Conservation (phyloP, 2,113 vertebrate species). For the Rhabdomys dilectus region DNA sequence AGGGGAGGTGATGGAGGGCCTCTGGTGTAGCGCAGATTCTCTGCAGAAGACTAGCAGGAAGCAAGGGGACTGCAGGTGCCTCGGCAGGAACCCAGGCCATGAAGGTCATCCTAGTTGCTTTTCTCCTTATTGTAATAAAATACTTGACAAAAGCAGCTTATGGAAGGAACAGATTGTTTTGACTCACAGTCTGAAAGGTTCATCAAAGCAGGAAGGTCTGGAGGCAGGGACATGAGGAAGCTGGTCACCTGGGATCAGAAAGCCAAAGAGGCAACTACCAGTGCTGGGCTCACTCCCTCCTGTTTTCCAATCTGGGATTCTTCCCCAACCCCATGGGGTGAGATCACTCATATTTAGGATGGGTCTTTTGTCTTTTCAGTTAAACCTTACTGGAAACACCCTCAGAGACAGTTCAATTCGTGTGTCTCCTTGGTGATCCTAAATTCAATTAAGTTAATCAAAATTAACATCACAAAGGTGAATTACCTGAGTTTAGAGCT, state of each 20-base stretch:
- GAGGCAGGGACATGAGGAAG: not conserved
- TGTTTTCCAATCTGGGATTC: too few relatives aligned
- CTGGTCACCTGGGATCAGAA: not conserved
- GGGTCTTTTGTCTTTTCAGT: not conserved
- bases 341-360: not conserved
- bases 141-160: not conserved
- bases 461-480: not conserved
- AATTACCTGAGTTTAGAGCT: not conserved
- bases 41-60: not conserved
- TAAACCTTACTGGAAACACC: not conserved
- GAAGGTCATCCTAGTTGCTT: not conserved
- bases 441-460: not conserved
- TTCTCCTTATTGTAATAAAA: not conserved
- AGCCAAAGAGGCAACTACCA: not conserved
- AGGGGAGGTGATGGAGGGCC: not conserved
- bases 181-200: not conserved
- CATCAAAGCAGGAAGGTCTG: not conserved
- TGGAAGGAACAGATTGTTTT: too few relatives aligned
- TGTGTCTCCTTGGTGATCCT: not conserved
- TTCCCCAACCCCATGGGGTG: too few relatives aligned
- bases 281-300: not conserved
- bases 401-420: not conserved
- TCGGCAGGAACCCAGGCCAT: not conserved
- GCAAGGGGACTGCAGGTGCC: too few relatives aligned
- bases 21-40: fast-evolving